Evolutionary conservation across 2,888 invertebrate genomes (phyloP).

Genomic region (Caenorhabditis sulstoni): DNA sequence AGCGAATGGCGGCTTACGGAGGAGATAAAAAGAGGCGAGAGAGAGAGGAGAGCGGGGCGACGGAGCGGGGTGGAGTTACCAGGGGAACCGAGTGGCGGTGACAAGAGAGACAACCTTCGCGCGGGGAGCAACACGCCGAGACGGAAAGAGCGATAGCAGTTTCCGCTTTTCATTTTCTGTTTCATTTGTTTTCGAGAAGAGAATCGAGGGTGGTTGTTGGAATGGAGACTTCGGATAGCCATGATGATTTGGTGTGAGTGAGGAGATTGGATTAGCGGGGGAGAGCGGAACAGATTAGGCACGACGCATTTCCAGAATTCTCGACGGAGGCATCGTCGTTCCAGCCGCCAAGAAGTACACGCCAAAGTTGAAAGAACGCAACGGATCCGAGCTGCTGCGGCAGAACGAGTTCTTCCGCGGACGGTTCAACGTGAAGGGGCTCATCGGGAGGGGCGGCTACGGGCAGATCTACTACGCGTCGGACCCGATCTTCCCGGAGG

Average conservation of each 20-base stretch:
- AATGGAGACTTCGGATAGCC: constrained; percentile 42
- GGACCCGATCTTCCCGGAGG: constrained; percentile 55
- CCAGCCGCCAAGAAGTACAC: constrained; percentile 51
- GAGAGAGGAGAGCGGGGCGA: constrained; percentile 21
- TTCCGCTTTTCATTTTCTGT: not conserved
- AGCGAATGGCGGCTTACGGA: constrained; percentile 19
- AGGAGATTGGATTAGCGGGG: constrained; percentile 12
- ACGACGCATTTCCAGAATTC: constrained; percentile 21
- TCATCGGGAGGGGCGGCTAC: constrained; percentile 71
- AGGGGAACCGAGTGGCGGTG: constrained; percentile 30
- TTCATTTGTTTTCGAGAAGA: constrained; percentile 6
- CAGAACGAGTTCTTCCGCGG: constrained; percentile 62
- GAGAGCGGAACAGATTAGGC: not conserved
- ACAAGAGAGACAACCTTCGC: not conserved
- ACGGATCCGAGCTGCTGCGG: constrained; percentile 48
- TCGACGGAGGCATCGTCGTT: constrained; percentile 48
- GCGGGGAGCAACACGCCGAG: constrained; percentile 10
- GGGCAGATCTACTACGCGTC: constrained; percentile 69
- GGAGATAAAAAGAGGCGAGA: constrained; percentile 5
- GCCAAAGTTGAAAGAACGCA: constrained; percentile 44
- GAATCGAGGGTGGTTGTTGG: constrained; percentile 1
- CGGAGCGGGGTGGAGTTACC: constrained; percentile 12
- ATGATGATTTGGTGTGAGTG: constrained; percentile 45
- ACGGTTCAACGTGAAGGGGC: constrained; percentile 60
- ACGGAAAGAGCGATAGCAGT: no score